Evolutionary conservation across 1,140 invertebrate species (phyloP).

Genomic region (Lerema accius): DNA sequence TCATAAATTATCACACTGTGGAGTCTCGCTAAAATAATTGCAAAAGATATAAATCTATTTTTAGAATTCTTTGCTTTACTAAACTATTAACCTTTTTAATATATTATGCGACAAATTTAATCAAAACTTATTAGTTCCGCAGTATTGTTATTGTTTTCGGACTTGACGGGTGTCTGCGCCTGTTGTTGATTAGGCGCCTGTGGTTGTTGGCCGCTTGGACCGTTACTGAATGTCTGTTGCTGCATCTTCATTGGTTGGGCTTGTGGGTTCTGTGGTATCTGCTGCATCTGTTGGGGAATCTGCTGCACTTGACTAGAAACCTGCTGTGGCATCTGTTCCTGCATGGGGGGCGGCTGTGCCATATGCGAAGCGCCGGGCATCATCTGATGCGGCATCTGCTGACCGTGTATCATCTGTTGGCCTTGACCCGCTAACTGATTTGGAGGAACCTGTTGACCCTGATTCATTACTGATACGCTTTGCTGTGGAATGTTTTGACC

Average conservation of each 20-base stretch:
- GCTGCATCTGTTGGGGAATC: conserved; percentile 35
- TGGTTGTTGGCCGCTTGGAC: conserved; percentile 45
- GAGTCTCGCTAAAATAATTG: conserved; percentile 39
- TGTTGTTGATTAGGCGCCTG: conserved; percentile 57
- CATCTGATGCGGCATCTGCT: conserved; percentile 40
- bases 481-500: conserved; percentile 65
- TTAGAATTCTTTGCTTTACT: conserved; percentile 21
- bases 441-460: conserved; percentile 56
- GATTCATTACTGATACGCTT: conserved; percentile 49
- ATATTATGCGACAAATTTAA: conserved; percentile 67
- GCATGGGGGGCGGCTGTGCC: conserved; percentile 30
- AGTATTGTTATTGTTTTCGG: conserved; percentile 83
- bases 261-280: conserved; percentile 47
- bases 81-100: conserved; percentile 36
- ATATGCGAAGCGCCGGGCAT: conserved; percentile 21
- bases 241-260: conserved; percentile 58
- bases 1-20: conserved; percentile 44
- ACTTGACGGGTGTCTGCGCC: conserved; percentile 59
- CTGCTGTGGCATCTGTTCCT: conserved; percentile 40
- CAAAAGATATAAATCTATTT: conserved; percentile 24
- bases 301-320: conserved; percentile 42
- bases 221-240: conserved; percentile 61
- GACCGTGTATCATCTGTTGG: conserved; percentile 42
- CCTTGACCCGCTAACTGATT: conserved; percentile 44
- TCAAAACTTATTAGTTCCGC: conserved; percentile 90